A percentile compares a stretch with the other conserved stretches of the same genome.
These are phyloP conservation scores for Cephus nigrinus DNA, from an alignment of 2,888 invertebrate genomes.

Conservation along the genomic window DNA sequence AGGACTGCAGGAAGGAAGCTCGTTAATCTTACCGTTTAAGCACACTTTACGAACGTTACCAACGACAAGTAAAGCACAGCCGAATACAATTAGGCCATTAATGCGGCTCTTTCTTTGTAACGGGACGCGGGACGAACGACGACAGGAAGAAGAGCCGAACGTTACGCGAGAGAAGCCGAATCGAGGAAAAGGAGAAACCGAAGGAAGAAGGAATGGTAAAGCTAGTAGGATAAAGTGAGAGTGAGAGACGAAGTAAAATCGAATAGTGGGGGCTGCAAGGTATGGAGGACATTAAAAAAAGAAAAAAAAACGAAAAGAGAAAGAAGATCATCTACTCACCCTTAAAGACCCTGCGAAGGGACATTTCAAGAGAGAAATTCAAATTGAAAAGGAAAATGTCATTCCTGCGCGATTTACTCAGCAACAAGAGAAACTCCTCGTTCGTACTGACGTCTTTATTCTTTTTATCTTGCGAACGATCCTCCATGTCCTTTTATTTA, in stretches of 20 bases:
- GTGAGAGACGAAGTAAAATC: neutral
- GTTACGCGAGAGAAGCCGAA: neutral
- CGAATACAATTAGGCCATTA: neutral
- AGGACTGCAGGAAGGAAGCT: neutral
- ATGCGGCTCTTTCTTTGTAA: neutral
- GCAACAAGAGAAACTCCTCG: constrained; percentile 34
- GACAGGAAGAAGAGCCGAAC: neutral
- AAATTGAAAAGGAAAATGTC: constrained; percentile 41
- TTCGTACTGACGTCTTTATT: neutral
- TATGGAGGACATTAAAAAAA: neutral
- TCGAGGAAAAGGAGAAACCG: neutral
- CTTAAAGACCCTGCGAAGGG: constrained; percentile 42
- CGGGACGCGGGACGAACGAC: neutral
- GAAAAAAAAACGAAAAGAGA: neutral
- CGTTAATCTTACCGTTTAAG: neutral
- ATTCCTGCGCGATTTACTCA: constrained; percentile 42
- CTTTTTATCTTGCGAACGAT: neutral
- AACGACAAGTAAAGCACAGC: neutral
- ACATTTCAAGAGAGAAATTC: constrained; percentile 40
- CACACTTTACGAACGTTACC: neutral
- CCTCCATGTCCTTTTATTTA: neutral
- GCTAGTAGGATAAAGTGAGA: neutral
- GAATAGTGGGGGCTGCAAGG: neutral
- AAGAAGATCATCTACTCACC: constrained; percentile 35
- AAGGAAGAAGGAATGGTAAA: neutral